phyloP scores from a whole-genome alignment of 2,113 vertebrate species.

The Chrysemys picta region DNA sequence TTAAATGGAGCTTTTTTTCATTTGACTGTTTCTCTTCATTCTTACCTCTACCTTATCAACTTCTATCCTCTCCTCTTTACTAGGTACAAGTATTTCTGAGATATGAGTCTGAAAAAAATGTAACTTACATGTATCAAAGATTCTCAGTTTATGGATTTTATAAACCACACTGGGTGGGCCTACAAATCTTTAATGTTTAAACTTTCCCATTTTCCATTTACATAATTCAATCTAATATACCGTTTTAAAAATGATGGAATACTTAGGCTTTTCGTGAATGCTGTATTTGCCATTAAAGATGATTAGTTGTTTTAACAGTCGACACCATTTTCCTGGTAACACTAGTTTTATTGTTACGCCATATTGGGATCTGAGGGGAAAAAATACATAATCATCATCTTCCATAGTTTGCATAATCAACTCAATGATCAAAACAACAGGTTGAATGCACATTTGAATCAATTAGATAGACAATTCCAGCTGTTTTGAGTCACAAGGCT shows the following conservation, averaged over 20 bases:
- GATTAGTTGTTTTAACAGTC: not conserved
- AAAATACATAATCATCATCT: not conserved
- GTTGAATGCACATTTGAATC: conserved; percentile 32
- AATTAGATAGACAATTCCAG: conserved; percentile 39
- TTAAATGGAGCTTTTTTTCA: not conserved
- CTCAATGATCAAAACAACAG: conserved; percentile 14
- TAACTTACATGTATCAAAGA: not conserved
- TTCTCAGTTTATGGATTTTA: fast-evolving
- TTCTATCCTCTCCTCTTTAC: not conserved
- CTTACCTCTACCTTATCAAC: not conserved
- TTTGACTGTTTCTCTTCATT: not conserved
- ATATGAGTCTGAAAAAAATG: not conserved
- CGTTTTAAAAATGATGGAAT: not conserved
- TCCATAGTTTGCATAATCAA: conserved; percentile 36
- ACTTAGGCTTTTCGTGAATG: not conserved
- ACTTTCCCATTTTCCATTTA: not conserved
- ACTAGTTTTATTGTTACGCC: not conserved
- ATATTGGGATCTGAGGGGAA: not conserved
- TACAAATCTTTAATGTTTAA: not conserved
- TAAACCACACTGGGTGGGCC: fast-evolving
- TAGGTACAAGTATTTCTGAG: not conserved
- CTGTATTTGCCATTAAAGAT: not conserved
- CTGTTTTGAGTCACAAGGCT: not conserved
- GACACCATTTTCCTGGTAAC: not conserved
- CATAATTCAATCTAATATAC: not conserved